Conservation (phyloP, 2,113 vertebrate species). For the Rhombomys opimus region DNA sequence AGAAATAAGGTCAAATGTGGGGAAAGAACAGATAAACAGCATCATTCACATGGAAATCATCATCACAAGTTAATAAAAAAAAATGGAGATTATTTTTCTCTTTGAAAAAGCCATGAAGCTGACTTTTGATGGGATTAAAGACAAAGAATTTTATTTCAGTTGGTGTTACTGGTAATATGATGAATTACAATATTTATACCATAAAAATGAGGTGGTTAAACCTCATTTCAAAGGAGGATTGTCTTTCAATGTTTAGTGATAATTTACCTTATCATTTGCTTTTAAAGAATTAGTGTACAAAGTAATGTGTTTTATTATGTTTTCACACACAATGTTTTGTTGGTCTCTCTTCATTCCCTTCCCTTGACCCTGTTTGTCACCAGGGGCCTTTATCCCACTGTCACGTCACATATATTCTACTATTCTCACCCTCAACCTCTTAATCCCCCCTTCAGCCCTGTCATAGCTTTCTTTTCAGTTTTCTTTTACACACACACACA, state of each 20-base stretch:
- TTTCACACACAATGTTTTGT: not conserved
- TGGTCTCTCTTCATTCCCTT: not conserved
- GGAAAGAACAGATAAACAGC: constrained; percentile 73
- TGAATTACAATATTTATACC: constrained; percentile 45
- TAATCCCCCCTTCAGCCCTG: not conserved
- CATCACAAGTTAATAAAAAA: constrained; percentile 60
- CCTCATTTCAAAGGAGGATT: not conserved
- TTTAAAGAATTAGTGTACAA: not conserved
- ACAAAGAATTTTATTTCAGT: constrained; percentile 51
- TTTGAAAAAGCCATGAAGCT: constrained; percentile 15
- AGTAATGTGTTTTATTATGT: not conserved
- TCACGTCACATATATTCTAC: not conserved
- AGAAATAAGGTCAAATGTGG: constrained; percentile 79
- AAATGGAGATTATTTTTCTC: constrained; percentile 9
- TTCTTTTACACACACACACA: not conserved
- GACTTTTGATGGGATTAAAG: constrained; percentile 70
- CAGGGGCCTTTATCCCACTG: not conserved
- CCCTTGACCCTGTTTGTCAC: not conserved
- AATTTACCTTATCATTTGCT: not conserved
- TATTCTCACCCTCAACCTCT: not conserved
- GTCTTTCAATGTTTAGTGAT: constrained; percentile 34
- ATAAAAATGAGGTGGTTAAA: constrained; percentile 57
- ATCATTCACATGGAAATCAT: constrained; percentile 78
- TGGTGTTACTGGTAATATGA: not conserved
- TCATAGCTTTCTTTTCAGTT: not conserved